Conservation (phyloP, 2,113 vertebrate species). For the Cryptotis parvus region DNA sequence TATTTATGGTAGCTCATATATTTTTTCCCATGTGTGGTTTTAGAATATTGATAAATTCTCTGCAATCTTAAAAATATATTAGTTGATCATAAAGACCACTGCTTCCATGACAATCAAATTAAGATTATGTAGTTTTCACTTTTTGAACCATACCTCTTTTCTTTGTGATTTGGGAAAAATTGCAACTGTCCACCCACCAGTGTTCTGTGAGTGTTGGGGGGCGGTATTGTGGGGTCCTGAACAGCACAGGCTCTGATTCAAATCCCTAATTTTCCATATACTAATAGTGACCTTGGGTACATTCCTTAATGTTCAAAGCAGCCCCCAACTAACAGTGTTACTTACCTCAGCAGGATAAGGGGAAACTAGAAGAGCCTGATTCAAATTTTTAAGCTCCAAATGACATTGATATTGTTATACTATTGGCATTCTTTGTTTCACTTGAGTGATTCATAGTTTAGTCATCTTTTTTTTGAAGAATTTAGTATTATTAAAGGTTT, state of each 20-base stretch:
- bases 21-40: not conserved
- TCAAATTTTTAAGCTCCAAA: no score
- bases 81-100: not conserved
- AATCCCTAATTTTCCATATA: not conserved
- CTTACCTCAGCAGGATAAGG: not conserved
- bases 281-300: not conserved
- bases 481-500: not conserved
- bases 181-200: not conserved
- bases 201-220: not conserved
- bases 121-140: not conserved
- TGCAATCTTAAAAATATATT: not conserved
- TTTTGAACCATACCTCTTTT: not conserved
- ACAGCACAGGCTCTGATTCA: not conserved
- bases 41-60: conserved; percentile 32
- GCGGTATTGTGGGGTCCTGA: not conserved
- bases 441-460: not conserved
- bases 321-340: not conserved
- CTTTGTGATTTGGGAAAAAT: not conserved
- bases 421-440: conserved; percentile 1
- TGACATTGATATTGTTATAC: not conserved
- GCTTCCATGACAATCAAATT: not conserved
- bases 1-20: not conserved
- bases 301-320: not conserved
- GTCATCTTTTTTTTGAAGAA: conserved; percentile 43
- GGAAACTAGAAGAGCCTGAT: not conserved